These are phyloP conservation scores for Phocides pigmalion DNA, from an alignment of 1,140 invertebrate species.

Conservation along the genomic window DNA sequence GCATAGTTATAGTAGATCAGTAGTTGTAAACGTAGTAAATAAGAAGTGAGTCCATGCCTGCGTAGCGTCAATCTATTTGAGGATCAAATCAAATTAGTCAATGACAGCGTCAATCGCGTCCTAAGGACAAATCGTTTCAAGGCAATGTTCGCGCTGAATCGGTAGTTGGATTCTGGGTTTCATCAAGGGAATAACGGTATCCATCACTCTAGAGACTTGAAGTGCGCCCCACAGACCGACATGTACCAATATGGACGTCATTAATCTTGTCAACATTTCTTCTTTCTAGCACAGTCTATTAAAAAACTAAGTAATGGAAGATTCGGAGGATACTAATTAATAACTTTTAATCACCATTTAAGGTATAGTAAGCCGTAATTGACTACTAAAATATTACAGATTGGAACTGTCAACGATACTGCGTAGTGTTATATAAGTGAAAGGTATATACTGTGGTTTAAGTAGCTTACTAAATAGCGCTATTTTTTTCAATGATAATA, in stretches of 20 bases:
- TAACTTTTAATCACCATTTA: too few relatives aligned
- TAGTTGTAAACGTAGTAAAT: not conserved
- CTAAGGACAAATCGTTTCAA: conserved; percentile 33
- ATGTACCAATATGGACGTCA: conserved; percentile 34
- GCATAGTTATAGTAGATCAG: not conserved
- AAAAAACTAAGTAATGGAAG: too few relatives aligned
- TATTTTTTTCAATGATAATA: too few relatives aligned
- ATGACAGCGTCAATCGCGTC: conserved; percentile 19
- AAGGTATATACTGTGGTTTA: too few relatives aligned
- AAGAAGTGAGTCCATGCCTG: not conserved
- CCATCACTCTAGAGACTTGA: conserved; percentile 58
- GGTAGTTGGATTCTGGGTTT: conserved; percentile 48
- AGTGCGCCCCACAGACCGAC: conserved; percentile 41
- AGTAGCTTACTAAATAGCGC: too few relatives aligned
- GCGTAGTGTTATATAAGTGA: too few relatives aligned
- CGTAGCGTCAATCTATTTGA: conserved; percentile 7
- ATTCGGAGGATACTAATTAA: too few relatives aligned
- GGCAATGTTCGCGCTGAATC: conserved; percentile 7
- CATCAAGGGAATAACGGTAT: conserved; percentile 53
- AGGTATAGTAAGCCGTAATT: too few relatives aligned
- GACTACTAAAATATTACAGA: too few relatives aligned
- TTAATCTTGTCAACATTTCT: conserved; percentile 57
- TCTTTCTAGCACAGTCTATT: conserved; percentile 41
- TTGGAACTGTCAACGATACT: too few relatives aligned
- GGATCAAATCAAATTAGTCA: conserved; percentile 21